Evolutionary conservation across 1,140 invertebrate species (phyloP).

Genomic region (Drosophila azteca): DNA sequence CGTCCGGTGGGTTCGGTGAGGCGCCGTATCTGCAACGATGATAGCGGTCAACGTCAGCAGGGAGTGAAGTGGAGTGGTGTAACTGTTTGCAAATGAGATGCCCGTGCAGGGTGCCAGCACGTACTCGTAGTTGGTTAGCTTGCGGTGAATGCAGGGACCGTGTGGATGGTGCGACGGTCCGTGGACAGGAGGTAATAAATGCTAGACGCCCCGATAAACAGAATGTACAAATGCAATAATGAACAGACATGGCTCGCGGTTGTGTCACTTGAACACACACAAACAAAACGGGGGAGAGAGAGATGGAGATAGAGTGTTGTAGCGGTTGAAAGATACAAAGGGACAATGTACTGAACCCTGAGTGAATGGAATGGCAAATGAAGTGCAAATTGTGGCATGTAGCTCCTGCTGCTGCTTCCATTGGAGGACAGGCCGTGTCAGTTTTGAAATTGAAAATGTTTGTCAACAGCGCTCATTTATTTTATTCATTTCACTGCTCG

Average conservation of each 20-base stretch:
- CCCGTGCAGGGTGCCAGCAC: slow-evolving; percentile 36
- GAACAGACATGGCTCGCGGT: slow-evolving; percentile 67
- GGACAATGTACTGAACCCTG: neutral
- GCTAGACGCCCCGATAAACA: slow-evolving; percentile 74
- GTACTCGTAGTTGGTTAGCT: slow-evolving; percentile 48
- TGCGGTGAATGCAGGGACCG: slow-evolving; percentile 33
- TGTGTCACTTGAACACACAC: slow-evolving; percentile 59
- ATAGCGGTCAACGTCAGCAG: slow-evolving; percentile 21
- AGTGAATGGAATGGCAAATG: slow-evolving; percentile 59
- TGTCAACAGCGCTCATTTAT: slow-evolving; percentile 56
- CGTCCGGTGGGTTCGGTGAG: slow-evolving; percentile 75
- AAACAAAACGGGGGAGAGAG: neutral
- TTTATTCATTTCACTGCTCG: slow-evolving; percentile 30
- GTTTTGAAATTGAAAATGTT: slow-evolving; percentile 77
- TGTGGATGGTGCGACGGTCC: neutral
- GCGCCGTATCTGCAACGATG: slow-evolving; percentile 80
- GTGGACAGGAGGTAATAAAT: slow-evolving; percentile 55
- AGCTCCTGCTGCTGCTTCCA: slow-evolving; percentile 8
- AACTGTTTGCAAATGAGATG: slow-evolving; percentile 50
- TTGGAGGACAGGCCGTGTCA: slow-evolving; percentile 45
- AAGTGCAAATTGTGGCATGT: slow-evolving; percentile 53
- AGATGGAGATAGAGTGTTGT: neutral
- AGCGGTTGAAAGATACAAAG: too few relatives aligned
- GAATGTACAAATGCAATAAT: slow-evolving; percentile 78
- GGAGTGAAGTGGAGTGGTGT: slow-evolving; percentile 42